Base-by-base conservation (phyloP, 2,113 vertebrate genomes). In the Motacilla alba region DNA sequence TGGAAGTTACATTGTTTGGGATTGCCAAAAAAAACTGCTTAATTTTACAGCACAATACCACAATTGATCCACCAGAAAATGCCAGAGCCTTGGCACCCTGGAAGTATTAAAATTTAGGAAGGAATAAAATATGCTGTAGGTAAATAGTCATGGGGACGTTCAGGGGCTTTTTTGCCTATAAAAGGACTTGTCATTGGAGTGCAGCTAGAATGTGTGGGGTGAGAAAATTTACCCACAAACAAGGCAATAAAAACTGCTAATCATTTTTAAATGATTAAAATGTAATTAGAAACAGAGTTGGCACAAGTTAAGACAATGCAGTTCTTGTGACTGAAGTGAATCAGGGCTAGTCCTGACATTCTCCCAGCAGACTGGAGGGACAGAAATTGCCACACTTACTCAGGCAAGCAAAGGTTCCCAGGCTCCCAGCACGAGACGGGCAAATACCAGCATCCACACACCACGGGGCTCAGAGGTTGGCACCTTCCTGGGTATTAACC, bases 211-310 rank as follows among this genome's bases (percentile, higher is more conserved):
- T 83, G 95, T 92, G 92, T 96, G 95, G 95, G 92, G 95, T 96
- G 93, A 96, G 93, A 96, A 96, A 96, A 96, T 95, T 90, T 89
- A 95, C 95, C 95, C 95, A 92, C 94, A 96, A 96, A 96, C 96
- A 95, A 94, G 95, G 95, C 94, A 94, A 93, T 95, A 96, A 96
- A 95, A 96, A 92, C 95, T 95, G 94, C 92, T 96, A 96, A 97
- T 97, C 95, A 96, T 96, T 97, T 96, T 94, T 96, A 96, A 97
- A 96, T 96, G 95, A 97, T 96, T 96, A 94, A 94, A 96, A 94
- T 89, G 92, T 94, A 97, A 96, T 96, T 96, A 96, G 95, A 97
- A 97, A 90, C 96, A 94, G 95, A 95, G 95, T 92, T 97, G 94
- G 95, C 95, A 94, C 90, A 92, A 96, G 96, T 97, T 96, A 93